These are phyloP conservation scores for Pristiophorus japonicus DNA, from an alignment of 2,113 vertebrate genomes.

Conservation along the genomic window DNA sequence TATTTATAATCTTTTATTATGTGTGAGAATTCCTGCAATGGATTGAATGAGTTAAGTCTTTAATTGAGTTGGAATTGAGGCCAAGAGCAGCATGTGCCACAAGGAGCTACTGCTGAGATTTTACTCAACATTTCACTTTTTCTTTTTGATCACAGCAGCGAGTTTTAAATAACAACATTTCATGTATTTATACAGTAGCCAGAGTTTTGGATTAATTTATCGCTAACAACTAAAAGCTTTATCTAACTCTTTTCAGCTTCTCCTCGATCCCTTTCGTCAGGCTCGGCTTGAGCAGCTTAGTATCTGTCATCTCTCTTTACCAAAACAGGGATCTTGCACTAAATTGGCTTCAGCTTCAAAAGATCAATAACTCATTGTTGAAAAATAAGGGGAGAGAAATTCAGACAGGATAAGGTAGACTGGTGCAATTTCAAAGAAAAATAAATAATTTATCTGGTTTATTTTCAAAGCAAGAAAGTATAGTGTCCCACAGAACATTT, in stretches of 20 bases:
- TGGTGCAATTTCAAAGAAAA: constrained; percentile 8
- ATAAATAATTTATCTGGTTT: neutral
- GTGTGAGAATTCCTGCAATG: neutral
- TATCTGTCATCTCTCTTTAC: constrained; percentile 21
- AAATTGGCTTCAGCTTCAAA: constrained; percentile 26
- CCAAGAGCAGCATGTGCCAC: neutral
- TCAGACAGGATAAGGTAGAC: neutral
- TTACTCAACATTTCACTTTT: neutral
- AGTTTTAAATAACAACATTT: constrained; percentile 11
- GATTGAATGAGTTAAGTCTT: constrained; percentile 1
- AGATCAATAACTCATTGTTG: neutral
- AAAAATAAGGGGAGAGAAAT: neutral
- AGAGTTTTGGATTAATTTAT: neutral
- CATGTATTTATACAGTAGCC: neutral
- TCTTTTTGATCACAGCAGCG: neutral
- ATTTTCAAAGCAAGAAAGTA: neutral
- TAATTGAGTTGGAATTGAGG: neutral
- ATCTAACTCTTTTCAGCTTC: neutral
- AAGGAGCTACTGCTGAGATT: neutral
- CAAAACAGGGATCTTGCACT: neutral
- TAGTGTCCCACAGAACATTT: neutral
- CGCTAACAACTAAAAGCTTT: neutral
- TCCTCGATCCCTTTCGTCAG: neutral
- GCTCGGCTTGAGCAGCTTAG: neutral
- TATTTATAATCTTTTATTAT: constrained; percentile 6